Evolutionary conservation across 2,888 invertebrate genomes (phyloP).

Genomic region (Hypsopygia costalis): DNA sequence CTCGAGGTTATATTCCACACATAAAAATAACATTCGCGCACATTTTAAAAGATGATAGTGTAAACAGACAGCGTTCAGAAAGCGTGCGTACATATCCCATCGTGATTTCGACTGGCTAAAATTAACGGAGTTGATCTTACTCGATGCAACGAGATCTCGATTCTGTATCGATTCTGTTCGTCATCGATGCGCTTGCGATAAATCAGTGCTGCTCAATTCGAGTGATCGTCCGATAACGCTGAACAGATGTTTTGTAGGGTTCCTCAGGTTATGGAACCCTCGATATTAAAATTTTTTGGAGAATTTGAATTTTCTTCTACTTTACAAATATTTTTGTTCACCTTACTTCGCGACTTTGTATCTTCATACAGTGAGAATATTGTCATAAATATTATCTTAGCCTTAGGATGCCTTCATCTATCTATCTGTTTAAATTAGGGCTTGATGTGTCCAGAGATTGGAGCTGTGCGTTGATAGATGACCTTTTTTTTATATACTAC

Average conservation of each 20-base stretch:
- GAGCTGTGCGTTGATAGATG: too few species aligned
- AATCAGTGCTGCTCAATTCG: constrained; percentile 13
- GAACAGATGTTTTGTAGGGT: constrained; percentile 43
- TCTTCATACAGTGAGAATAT: too few species aligned
- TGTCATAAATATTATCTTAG: too few species aligned
- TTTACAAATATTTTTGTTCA: too few species aligned
- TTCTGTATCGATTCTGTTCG: constrained; percentile 16
- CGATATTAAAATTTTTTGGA: background rate
- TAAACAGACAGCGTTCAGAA: constrained; percentile 35
- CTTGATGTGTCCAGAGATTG: too few species aligned
- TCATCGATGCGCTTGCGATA: constrained; percentile 25
- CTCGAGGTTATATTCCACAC: constrained; percentile 33
- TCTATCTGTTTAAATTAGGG: too few species aligned
- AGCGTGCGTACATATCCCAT: constrained; percentile 52
- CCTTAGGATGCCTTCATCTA: too few species aligned
- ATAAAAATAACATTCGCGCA: constrained; percentile 63
- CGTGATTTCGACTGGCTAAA: constrained; percentile 75
- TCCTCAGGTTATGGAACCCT: constrained; percentile 19
- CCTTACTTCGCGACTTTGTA: too few species aligned
- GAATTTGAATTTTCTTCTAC: too few species aligned
- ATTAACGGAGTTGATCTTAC: constrained; percentile 34
- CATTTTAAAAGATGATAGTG: constrained; percentile 34
- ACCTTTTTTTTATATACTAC: too few species aligned
- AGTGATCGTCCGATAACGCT: constrained; percentile 37
- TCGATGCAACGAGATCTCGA: constrained; percentile 16